Conservation (phyloP, 2,888 invertebrate species). For the Diplolepis rosae region DNA sequence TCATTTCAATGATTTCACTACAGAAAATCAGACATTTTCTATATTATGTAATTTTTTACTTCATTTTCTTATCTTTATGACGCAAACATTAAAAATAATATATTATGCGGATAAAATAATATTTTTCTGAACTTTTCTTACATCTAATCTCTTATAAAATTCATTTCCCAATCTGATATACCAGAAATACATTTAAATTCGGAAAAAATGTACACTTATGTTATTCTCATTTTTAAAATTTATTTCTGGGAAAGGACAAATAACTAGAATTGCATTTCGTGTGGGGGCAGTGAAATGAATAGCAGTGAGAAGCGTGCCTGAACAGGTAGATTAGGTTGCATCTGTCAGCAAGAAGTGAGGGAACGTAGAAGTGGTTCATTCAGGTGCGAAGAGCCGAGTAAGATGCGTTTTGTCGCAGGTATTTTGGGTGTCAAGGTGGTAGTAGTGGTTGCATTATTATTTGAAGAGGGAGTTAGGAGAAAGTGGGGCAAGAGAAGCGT, state of each 20-base stretch:
- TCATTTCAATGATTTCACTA: too few species aligned
- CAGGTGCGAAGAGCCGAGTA: constrained; percentile 1
- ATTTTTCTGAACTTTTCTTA: too few species aligned
- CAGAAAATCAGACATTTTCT: too few species aligned
- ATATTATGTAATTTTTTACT: too few species aligned
- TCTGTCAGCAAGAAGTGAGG: constrained; percentile 13
- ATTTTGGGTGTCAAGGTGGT: not conserved
- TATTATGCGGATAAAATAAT: too few species aligned
- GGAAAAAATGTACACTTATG: too few species aligned
- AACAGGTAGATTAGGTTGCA: constrained; percentile 2
- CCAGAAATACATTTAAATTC: too few species aligned
- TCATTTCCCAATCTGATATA: too few species aligned
- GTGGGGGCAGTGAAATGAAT: not conserved
- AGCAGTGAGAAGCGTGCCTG: not conserved
- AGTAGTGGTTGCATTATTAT: not conserved
- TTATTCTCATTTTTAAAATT: too few species aligned
- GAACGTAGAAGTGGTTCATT: not conserved
- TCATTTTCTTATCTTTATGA: too few species aligned
- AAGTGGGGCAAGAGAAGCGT: constrained; percentile 24
- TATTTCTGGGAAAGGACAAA: not conserved
- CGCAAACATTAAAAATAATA: too few species aligned
- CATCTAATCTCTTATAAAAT: too few species aligned
- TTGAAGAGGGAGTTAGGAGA: constrained; percentile 4
- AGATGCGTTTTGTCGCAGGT: constrained; percentile 19
- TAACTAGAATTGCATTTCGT: not conserved